Base-by-base conservation (phyloP, 2,888 invertebrate genomes). In the Branchipolynoe longqiensis region DNA sequence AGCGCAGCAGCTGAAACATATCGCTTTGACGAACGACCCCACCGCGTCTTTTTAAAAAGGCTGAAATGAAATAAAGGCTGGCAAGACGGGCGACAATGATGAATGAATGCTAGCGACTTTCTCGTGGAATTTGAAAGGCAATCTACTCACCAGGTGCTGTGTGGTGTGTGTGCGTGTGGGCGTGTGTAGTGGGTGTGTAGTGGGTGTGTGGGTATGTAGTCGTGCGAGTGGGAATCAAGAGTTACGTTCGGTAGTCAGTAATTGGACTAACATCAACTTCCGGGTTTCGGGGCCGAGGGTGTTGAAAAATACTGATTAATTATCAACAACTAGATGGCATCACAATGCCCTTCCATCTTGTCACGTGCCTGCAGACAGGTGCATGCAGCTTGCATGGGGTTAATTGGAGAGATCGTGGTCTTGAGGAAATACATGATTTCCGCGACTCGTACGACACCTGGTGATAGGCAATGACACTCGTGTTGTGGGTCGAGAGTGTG, bases 241-340 rank as follows among this genome's bases (percentile, higher is more conserved):
- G 69, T 36, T 36, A 69, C 69, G 25, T n/a, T n/a, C n/a, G n/a
- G n/a, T n/a, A n/a, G n/a, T 69, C 69, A 36, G 22, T 38, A 69
- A 69, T 69, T 22, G 36, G 69, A 31, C 8, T n/a, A 69, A 33
- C 38, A 36, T 38, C 38, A 69, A 69, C n/a, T 69, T 69, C 69
- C 69, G 69, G 62, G 25, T 18, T 25, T 48, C 8, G 48, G 58
- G 58, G 58, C 12, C 69, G n/a, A 36, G 12, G 33, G 69, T 69
- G 14, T 69, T 69, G 69, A 69, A 69, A 69, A 69, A 69, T 69
- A 69, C 33, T 69, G 69, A 69, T 69, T 69, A 69, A 69, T 69
- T 69, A 69, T 69, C 25, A 38, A 18, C 38, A 38, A 14, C 33
- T 38, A 38, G 69, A 18, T 36, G 36, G 69, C 36, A 33, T 69